phyloP scores from a whole-genome alignment of 2,888 invertebrate genomes.

The Himalopsyche tibetana region DNA sequence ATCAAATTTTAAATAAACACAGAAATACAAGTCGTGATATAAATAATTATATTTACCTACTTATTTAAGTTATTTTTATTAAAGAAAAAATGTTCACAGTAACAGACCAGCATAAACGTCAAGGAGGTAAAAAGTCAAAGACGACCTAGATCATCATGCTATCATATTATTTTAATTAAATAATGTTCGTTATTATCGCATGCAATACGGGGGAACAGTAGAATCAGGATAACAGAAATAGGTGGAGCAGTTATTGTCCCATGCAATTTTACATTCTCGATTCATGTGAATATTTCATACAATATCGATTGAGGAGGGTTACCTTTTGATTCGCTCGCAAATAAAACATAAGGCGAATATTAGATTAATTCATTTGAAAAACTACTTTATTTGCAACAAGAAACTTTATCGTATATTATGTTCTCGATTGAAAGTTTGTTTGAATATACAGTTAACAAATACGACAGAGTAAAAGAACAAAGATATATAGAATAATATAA shows the following conservation, averaged over 20 bases:
- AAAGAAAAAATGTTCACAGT: neutral
- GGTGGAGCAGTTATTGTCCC: slow-evolving; percentile 46
- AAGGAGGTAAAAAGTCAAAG: slow-evolving; percentile 44
- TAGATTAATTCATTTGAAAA: neutral
- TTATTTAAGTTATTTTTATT: too few species aligned
- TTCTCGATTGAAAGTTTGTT: too few species aligned
- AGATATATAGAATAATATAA: too few species aligned
- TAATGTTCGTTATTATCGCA: slow-evolving; percentile 56
- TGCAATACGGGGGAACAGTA: slow-evolving; percentile 32
- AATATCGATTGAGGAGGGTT: slow-evolving; percentile 45
- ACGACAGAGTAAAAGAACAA: too few species aligned
- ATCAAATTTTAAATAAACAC: too few species aligned
- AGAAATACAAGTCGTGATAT: too few species aligned
- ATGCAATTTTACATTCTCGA: slow-evolving; percentile 51
- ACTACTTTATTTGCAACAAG: neutral
- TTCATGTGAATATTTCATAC: slow-evolving; percentile 55
- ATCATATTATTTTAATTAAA: slow-evolving; percentile 51
- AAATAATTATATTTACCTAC: too few species aligned
- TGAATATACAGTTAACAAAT: too few species aligned
- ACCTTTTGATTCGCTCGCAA: slow-evolving; percentile 1
- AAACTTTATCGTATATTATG: too few species aligned
- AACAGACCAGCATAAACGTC: neutral
- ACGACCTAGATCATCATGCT: slow-evolving; percentile 50
- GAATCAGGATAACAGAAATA: slow-evolving; percentile 52
- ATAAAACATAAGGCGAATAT: neutral